Conservation (phyloP, 2,888 invertebrate genomes). For the Catocala sponsa region DNA sequence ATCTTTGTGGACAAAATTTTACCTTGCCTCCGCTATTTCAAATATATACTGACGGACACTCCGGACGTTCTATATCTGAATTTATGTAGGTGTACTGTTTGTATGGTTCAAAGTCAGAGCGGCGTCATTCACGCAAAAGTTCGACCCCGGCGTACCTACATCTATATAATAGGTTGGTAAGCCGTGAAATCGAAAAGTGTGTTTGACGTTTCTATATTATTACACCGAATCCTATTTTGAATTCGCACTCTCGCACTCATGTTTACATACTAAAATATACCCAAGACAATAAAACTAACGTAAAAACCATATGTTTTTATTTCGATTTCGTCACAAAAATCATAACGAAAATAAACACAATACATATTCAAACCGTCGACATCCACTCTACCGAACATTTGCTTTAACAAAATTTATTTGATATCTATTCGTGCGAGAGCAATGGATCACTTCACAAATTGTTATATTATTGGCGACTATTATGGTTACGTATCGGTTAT, state of each 20-base stretch:
- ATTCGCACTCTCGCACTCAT: no score
- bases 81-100: constrained; percentile 12
- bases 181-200: no score
- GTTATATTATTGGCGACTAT: constrained; percentile 8
- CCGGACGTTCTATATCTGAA: constrained; percentile 9
- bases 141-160: neutral
- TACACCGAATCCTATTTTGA: no score
- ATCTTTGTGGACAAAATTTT: constrained; percentile 36
- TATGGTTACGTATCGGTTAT: constrained; percentile 9
- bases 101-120: neutral
- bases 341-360: no score
- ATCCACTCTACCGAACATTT: neutral
- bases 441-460: constrained; percentile 15
- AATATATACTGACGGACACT: constrained; percentile 14
- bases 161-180: no score
- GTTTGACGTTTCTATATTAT: no score
- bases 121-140: neutral
- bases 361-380: neutral
- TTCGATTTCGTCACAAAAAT: no score
- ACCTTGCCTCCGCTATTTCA: constrained; percentile 14
- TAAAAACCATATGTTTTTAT: no score
- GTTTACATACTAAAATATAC: no score
- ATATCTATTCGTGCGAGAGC: constrained; percentile 5
- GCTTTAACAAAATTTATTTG: neutral
- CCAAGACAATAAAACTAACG: no score